Base-by-base conservation (phyloP, 1,140 invertebrate genomes). In the Drosophila nigromelanica region DNA sequence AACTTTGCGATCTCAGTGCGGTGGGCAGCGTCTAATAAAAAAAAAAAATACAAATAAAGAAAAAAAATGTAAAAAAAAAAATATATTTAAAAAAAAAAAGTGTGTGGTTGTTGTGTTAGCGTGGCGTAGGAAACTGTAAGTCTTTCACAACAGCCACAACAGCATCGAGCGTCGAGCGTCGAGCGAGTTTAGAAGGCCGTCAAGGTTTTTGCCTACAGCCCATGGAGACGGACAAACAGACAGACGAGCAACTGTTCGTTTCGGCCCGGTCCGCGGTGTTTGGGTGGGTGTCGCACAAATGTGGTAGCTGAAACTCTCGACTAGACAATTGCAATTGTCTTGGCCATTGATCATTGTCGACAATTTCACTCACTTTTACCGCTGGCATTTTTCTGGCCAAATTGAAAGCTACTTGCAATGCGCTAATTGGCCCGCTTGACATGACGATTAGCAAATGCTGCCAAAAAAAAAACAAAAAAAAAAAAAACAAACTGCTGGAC, bases 141-240 rank as follows among this genome's bases (percentile, higher is more conserved):
- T 86, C 82, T 86, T 86, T 87, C 82, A 87, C 82, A 87, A 86
- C 75, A 62, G 69, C 48, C 52, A 61, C 14, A 33, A 18, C 30
- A 35, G 37, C 43, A 40, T 66, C 18, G 68, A 59, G 67, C 71
- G 50, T 66, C 18, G 68, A 59, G 67, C 71, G 50, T 66, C 18
- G 68, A 59, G 67, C 72, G 45, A 69, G 66, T 62, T 69, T 67
- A 86, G 81, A 86, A 86, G 81, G 81, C 82, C 81, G 80, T 71
- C 80, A 77, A 78, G 71, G 79, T 87, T 85, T 87, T 72, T 72
- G 77, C 83, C 77, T 72, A 59, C 69, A 71, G 39, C 15, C 68
- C 68, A 71, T 71, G 64, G n/a, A n/a, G n/a, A n/a, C n/a, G n/a
- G 61, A 64, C 48, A 73, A 80, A 18, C 18, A 18, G 2, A 18